A percentile compares a stretch with the other conserved stretches of the same genome.
phyloP scores from a whole-genome alignment of 2,113 vertebrate species.

The Forbesichthys agassizii region DNA sequence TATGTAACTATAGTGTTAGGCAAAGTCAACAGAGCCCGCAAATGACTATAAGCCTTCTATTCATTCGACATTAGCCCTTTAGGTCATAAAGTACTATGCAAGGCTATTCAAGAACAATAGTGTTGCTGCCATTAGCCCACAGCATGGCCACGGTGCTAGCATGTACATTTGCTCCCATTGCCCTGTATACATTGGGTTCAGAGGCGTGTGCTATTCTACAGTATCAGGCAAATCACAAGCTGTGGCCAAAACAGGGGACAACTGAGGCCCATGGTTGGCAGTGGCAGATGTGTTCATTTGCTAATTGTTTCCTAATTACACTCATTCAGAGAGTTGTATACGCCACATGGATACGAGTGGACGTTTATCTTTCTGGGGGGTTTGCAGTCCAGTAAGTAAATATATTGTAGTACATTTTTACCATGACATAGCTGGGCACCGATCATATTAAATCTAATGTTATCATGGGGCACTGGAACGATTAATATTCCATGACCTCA shows the following conservation, averaged over 20 bases:
- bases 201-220: constrained; percentile 41
- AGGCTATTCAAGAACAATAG: constrained; percentile 38
- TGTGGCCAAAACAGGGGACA: constrained; percentile 49
- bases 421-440: constrained; percentile 27
- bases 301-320: constrained; percentile 77
- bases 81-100: constrained; percentile 12
- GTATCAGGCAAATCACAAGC: constrained; percentile 49
- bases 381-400: constrained; percentile 57
- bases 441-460: constrained; percentile 22
- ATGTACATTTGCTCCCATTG: constrained; percentile 43
- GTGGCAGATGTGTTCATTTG: constrained; percentile 65
- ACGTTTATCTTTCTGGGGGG: constrained; percentile 59
- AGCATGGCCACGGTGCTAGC: constrained; percentile 33
- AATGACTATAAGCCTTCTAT: constrained; percentile 38
- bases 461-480: too few relatives aligned
- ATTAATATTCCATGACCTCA: constrained; percentile 51
- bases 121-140: constrained; percentile 57
- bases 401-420: constrained; percentile 27
- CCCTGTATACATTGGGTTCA: constrained; percentile 26
- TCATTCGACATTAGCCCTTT: constrained; percentile 6
- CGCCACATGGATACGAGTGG: constrained; percentile 63
- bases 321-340: constrained; percentile 66
- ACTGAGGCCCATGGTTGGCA: constrained; percentile 46
- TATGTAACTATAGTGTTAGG: neutral
- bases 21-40: constrained; percentile 15